Conservation (phyloP, 2,888 invertebrate species). For the Amphipoea lucens region DNA sequence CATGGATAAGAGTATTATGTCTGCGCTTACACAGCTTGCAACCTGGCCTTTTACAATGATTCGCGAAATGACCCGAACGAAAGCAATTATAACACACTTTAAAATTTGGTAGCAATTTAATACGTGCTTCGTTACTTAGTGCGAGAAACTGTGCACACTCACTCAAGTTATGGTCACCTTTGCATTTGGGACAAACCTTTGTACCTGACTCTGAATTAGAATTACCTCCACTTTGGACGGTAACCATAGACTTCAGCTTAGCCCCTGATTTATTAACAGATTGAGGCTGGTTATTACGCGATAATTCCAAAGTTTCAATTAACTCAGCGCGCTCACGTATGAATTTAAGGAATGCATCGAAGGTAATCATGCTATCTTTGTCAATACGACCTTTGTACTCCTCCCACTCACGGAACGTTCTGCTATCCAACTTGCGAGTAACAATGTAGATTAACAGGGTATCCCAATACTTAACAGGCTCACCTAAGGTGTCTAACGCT, state of each 20-base stretch:
- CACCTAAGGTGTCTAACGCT: conserved; percentile 1
- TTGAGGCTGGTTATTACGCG: background rate
- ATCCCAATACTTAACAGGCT: background rate
- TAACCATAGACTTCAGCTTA: conserved; percentile 12
- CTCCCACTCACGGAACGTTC: background rate
- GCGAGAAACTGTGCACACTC: conserved; percentile 4
- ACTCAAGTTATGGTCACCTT: background rate
- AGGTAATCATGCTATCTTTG: background rate
- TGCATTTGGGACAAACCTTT: conserved; percentile 6
- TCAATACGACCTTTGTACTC: conserved; percentile 7
- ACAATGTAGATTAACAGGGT: conserved; percentile 1
- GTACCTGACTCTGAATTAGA: background rate
- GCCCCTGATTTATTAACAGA: background rate
- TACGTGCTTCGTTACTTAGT: conserved; percentile 3
- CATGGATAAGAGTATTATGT: background rate
- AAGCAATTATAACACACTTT: background rate
- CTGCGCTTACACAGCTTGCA: too few relatives aligned
- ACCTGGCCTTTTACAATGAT: too few relatives aligned
- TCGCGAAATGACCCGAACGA: background rate
- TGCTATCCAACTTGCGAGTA: background rate
- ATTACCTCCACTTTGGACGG: conserved; percentile 1
- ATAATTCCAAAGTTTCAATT: conserved; percentile 7
- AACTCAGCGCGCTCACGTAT: conserved; percentile 1
- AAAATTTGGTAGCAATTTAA: conserved; percentile 1
- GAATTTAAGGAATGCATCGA: too few relatives aligned